phyloP scores from a whole-genome alignment of 2,888 invertebrate genomes.

The Xestia ashworthii region DNA sequence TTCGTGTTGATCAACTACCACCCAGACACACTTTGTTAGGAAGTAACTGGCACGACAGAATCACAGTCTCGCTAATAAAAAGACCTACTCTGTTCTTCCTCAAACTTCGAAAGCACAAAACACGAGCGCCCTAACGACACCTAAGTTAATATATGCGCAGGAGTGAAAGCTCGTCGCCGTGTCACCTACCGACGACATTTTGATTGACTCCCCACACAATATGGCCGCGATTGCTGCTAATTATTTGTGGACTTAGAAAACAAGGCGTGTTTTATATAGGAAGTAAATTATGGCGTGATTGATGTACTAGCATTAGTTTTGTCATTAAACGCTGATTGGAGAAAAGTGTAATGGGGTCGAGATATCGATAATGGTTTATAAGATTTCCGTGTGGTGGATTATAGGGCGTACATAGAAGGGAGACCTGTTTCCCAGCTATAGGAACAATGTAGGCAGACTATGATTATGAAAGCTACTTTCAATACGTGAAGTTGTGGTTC shows the following conservation, averaged over 20 bases:
- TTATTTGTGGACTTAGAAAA: slow-evolving; percentile 55
- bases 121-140: slow-evolving; percentile 39
- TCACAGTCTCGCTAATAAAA: neutral
- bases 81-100: neutral
- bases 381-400: neutral
- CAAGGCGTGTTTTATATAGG: slow-evolving; percentile 50
- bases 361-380: slow-evolving; percentile 28
- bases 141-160: slow-evolving; percentile 38
- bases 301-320: slow-evolving; percentile 34
- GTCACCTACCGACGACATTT: slow-evolving; percentile 56
- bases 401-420: neutral
- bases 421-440: neutral
- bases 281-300: slow-evolving; percentile 47
- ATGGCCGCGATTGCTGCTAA: slow-evolving; percentile 46
- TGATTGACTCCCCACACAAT: slow-evolving; percentile 61
- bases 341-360: slow-evolving; percentile 34
- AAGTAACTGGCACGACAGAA: neutral
- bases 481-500: neutral
- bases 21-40: neutral
- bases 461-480: neutral
- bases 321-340: slow-evolving; percentile 49
- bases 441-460: neutral
- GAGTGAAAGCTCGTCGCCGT: slow-evolving; percentile 58
- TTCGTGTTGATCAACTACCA: neutral
- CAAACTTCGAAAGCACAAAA: neutral